phyloP scores from a whole-genome alignment of 1,140 invertebrate species.

The Sarcophaga peregrina region DNA sequence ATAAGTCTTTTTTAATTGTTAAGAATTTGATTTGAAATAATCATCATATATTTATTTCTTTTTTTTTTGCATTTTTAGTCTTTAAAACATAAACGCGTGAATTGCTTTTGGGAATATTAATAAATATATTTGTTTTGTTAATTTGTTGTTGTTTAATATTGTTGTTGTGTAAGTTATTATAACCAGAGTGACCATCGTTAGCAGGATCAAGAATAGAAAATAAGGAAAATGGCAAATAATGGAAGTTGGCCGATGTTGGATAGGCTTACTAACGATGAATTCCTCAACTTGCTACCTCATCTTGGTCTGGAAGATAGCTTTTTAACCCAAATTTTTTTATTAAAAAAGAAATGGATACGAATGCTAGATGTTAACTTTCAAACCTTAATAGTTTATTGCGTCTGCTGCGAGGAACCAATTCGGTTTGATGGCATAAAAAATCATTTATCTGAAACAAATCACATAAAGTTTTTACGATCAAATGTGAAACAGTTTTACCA shows the following conservation, averaged over 20 bases:
- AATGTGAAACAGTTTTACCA: constrained; percentile 41
- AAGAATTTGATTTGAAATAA: background rate
- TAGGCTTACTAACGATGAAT: constrained; percentile 33
- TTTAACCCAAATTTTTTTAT: constrained; percentile 27
- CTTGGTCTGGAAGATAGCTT: constrained; percentile 25
- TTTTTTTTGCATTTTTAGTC: constrained; percentile 17
- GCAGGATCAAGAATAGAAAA: background rate
- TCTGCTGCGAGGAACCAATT: background rate
- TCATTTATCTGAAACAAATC: constrained; percentile 9
- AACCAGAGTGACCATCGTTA: background rate
- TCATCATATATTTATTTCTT: background rate
- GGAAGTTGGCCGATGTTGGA: constrained; percentile 1
- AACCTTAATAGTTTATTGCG: background rate
- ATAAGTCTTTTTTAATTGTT: too few species aligned
- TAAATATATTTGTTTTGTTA: background rate
- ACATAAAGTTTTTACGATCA: background rate
- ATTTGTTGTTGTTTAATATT: constrained; percentile 8
- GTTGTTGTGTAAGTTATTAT: background rate
- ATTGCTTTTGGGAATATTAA: background rate
- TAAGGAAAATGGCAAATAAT: background rate
- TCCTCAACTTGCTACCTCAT: constrained; percentile 21
- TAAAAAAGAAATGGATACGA: constrained; percentile 8
- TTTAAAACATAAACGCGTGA: background rate
- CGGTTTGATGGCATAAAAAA: background rate
- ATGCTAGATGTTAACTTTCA: constrained; percentile 4